Evolutionary conservation across 2,888 invertebrate species (phyloP).

Genomic region (Ommatoiulus sabulosus): DNA sequence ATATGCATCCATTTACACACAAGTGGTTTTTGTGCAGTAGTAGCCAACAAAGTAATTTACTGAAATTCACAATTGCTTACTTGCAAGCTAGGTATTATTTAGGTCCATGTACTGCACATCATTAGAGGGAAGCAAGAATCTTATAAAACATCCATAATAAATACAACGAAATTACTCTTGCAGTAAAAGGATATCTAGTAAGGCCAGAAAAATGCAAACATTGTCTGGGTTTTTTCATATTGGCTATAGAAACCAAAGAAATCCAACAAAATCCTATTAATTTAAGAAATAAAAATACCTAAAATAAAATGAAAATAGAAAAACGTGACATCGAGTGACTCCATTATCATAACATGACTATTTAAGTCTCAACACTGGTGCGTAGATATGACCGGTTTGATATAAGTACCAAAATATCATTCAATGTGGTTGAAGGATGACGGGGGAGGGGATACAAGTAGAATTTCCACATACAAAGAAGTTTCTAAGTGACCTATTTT

Average conservation of each 20-base stretch:
- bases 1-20: constrained; percentile 33
- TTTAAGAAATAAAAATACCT: constrained; percentile 4
- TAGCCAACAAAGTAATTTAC: neutral
- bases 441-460: neutral
- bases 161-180: constrained; percentile 10
- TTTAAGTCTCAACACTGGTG: constrained; percentile 25
- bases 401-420: constrained; percentile 13
- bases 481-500: no score
- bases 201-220: constrained; percentile 33
- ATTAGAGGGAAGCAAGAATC: neutral
- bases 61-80: neutral
- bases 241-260: neutral
- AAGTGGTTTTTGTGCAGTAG: neutral
- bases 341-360: neutral
- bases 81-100: neutral
- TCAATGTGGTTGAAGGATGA: neutral
- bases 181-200: neutral
- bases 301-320: neutral
- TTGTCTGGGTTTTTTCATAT: neutral
- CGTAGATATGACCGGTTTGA: neutral
- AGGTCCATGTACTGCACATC: neutral
- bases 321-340: constrained; percentile 18
- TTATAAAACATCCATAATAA: constrained; percentile 13
- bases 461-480: neutral
- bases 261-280: constrained; percentile 10